Base-by-base conservation (phyloP, 2,797 vertebrate species). In the Atherinosoma microstoma region DNA sequence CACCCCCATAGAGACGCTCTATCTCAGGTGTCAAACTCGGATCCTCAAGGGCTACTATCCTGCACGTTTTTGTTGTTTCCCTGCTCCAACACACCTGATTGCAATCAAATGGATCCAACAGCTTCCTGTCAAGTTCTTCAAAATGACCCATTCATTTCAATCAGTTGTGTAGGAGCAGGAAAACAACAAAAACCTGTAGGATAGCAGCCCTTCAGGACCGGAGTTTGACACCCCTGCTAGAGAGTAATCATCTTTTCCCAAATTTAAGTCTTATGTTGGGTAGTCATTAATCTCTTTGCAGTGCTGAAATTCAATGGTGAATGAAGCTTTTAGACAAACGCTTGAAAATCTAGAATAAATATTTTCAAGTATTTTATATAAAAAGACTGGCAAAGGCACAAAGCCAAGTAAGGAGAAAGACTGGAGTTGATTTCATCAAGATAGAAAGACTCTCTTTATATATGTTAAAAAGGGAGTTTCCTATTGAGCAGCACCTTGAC, bases 1-100 rank as follows among this genome's bases (percentile, higher is more conserved):
- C 24, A n/a, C 64, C 61, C 70, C 59, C 35, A 70, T 54, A 62
- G 76, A 86, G 67, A 59, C 7, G 58, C 62, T 83, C 84, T 62
- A 80, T 27, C 24, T 27, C 24, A 27, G 24, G 24, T 27, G 24
- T 27, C 24, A 27, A 27, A 27, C 24, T 27, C 24, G 24, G 24
- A 27, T 27, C 24, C 24, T 27, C 24, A 27, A 27, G 24, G 24
- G 2, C 2, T 1, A 27, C 24, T 27, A 27, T 27, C 24, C 24
- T 27, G 24, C 24, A 27, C 2, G 24, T 27, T 27, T 27, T 27
- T 27, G 24, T 27, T 27, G 24, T 27, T 27, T 27, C 24, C 24
- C 24, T 27, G 24, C 24, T 27, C 24, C 24, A 27, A 27, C 24
- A 27, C 24, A 27, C 24, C 24, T 27, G 24, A 27, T 27, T 27